Percentiles rank a stretch among this genome's conserved stretches.
Evolutionary conservation across 2,888 invertebrate species (phyloP).

Genomic region (Cartodere bifasciata): DNA sequence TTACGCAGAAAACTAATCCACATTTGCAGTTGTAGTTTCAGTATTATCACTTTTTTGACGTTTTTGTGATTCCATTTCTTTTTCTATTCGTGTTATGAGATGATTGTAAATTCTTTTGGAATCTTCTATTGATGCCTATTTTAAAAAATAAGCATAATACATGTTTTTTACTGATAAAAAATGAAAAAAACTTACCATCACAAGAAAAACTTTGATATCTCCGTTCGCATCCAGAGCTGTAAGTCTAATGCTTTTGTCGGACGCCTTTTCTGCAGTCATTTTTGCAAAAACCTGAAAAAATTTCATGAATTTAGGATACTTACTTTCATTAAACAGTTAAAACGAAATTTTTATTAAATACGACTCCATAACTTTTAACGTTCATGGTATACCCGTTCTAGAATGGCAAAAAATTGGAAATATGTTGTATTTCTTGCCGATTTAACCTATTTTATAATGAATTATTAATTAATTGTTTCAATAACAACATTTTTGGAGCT

Average conservation of each 20-base stretch:
- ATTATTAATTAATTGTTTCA: no score
- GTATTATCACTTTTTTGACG: slow-evolving; percentile 19
- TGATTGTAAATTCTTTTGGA: slow-evolving; percentile 50
- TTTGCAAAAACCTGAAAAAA: slow-evolving; percentile 66
- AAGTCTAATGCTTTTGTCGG: slow-evolving; percentile 73
- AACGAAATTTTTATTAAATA: no score
- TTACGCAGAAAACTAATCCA: slow-evolving; percentile 5
- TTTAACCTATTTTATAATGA: no score
- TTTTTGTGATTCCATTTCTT: slow-evolving; percentile 28
- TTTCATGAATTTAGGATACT: no score
- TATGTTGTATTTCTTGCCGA: no score
- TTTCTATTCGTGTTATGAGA: slow-evolving; percentile 46
- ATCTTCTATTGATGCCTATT: slow-evolving; percentile 54
- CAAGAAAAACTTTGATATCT: slow-evolving; percentile 74
- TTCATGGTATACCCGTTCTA: no score
- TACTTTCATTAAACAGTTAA: no score
- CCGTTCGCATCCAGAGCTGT: slow-evolving; percentile 77
- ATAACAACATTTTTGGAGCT: no score
- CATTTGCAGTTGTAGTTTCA: slow-evolving; percentile 1
- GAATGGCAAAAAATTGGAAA: no score
- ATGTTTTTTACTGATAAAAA: background rate
- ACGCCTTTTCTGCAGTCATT: slow-evolving; percentile 82
- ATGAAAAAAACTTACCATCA: slow-evolving; percentile 47
- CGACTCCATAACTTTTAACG: no score
- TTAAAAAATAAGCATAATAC: slow-evolving; percentile 12